Conservation (phyloP, 2,797 vertebrate species). For the Periparus ater region DNA sequence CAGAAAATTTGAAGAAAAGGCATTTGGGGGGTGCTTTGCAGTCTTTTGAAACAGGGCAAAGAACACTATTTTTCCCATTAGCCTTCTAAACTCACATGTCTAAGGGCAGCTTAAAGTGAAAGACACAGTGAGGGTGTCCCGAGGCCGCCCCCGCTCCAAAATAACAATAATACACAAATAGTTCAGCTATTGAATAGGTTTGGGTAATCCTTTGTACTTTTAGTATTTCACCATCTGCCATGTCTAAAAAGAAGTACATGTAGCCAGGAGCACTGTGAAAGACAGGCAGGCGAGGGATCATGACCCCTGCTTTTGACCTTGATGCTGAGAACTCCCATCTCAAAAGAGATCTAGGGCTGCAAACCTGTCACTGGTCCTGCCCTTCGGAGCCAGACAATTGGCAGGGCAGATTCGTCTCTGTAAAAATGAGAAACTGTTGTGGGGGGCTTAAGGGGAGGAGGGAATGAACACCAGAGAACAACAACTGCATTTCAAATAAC, state of each 20-base stretch:
- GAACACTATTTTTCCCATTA: not conserved
- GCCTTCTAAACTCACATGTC: not conserved
- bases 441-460: not conserved
- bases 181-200: conserved; percentile 35
- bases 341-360: conserved; percentile 46
- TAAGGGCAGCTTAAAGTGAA: conserved; percentile 10
- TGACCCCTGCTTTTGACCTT: conserved; percentile 58
- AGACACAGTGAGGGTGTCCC: not conserved
- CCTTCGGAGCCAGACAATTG: conserved; percentile 12
- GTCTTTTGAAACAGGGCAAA: not conserved
- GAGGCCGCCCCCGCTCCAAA: not conserved
- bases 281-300: conserved; percentile 37
- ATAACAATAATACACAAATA: conserved; percentile 48
- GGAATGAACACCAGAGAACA: not conserved
- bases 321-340: conserved; percentile 48
- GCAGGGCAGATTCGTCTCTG: conserved; percentile 15
- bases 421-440: conserved; percentile 28
- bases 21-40: not conserved
- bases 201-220: conserved; percentile 57
- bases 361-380: conserved; percentile 30
- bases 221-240: conserved; percentile 60
- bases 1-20: not conserved
- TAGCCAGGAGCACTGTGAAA: conserved; percentile 56
- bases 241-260: conserved; percentile 52
- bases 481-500: conserved; percentile 30